A percentile compares a stretch with the other conserved stretches of the same genome.
These are phyloP conservation scores for Apotomis turbidana DNA, from an alignment of 2,888 invertebrate genomes.

Conservation along the genomic window DNA sequence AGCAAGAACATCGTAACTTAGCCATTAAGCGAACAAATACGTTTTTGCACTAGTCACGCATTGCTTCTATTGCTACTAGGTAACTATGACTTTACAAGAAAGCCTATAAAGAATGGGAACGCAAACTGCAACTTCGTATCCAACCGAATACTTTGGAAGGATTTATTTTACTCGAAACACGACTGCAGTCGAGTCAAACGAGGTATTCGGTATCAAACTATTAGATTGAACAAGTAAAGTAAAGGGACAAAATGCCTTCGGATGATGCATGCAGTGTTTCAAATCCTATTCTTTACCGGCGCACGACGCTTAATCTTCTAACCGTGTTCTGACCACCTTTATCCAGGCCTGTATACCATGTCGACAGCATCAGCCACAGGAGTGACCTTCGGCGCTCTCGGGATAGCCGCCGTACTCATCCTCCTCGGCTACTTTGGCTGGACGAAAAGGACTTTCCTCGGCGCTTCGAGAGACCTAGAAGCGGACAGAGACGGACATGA, in stretches of 20 bases:
- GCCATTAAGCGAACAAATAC: too few species aligned
- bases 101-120: neutral
- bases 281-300: neutral
- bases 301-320: neutral
- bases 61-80: neutral
- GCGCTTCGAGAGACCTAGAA: slow-evolving; percentile 50
- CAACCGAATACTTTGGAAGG: too few species aligned
- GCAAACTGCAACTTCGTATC: too few species aligned
- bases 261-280: neutral
- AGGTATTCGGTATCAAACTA: too few species aligned
- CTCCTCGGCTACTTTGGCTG: slow-evolving; percentile 64
- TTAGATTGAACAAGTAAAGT: too few species aligned
- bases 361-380: slow-evolving; percentile 73
- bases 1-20: too few species aligned
- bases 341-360: slow-evolving; percentile 69
- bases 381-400: slow-evolving; percentile 65
- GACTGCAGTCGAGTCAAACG: too few species aligned
- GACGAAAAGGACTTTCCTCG: slow-evolving; percentile 64
- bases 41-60: neutral
- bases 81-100: neutral
- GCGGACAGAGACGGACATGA: slow-evolving; percentile 56
- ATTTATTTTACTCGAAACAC: too few species aligned
- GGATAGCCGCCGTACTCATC: slow-evolving; percentile 54
- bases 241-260: too few species aligned
- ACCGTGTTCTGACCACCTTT: slow-evolving; percentile 33